Evolutionary conservation across 2,888 invertebrate genomes (phyloP), one percentile per base, ranked within the genome.

Genomic region (Lepas anatifera): DNA sequence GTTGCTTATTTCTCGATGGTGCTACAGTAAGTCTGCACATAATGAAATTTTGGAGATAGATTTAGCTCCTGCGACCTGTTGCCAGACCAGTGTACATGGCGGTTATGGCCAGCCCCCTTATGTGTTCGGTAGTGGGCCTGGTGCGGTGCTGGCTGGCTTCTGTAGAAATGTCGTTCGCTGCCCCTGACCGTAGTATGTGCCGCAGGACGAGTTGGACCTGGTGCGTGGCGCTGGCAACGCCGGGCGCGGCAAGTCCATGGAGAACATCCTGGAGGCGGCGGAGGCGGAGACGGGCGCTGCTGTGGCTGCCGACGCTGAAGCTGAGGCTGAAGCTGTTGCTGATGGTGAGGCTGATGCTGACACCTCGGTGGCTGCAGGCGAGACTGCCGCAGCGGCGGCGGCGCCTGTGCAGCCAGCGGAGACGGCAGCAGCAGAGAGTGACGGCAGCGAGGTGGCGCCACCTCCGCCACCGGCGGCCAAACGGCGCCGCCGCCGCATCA

Each of bases 241-340:
- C 0, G 91, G 92, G 1, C 84, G 92, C 32, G 95, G 95, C 0
- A 95, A 95, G 79, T 94, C 95, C 79, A 94, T 94, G 75, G 87
- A 89, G n/a, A 94, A 92, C 69, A 93, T 94, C 74, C 88, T 89
- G 1, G 80, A 81, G 71, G 89, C 89, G 74, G 87, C 75, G 66
- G 70, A 87, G 68, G 87, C 88, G 75, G 89, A 89, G 75, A 88
- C 88, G 77, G 72, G 70, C 29, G 72, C 69, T 18, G 69, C n/a
- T 18, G 71, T 48, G 18, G 72, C 72, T 39, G 69, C 68, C 63
- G 71, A 68, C 69, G 71, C 74, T 13, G 73, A 70, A 67, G 74
- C 72, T 25, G 58, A 39, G 16, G 64, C 25, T 16, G 72, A 72
- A 16, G 37, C 37, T 13, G 67, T 58, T 41, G 70, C 64, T 22